Evolutionary conservation across 1,140 invertebrate genomes (phyloP).

Genomic region (Magallana ariakensis): DNA sequence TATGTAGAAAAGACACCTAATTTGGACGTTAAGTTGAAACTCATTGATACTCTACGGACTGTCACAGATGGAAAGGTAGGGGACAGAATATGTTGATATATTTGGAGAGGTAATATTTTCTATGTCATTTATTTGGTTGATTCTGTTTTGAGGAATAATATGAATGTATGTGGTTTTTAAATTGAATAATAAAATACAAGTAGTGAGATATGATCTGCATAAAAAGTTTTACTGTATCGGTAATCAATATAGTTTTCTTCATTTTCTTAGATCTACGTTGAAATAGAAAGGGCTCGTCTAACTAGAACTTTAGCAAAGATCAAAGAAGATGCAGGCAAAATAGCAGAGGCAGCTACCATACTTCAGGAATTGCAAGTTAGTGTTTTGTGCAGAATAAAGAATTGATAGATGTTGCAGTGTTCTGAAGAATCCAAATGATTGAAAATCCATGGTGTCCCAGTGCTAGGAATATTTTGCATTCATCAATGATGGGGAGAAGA

Average conservation of each 20-base stretch:
- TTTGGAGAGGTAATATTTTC: background rate
- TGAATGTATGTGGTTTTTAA: no score
- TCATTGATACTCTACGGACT: slow-evolving; percentile 96
- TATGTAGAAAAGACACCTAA: slow-evolving; percentile 97
- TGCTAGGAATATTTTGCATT: no score
- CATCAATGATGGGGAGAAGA: no score
- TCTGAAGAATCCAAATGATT: no score
- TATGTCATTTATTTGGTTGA: background rate
- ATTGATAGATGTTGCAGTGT: no score
- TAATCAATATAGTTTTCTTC: background rate
- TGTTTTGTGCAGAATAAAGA: background rate
- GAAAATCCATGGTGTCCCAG: no score
- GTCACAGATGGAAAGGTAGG: slow-evolving; percentile 97
- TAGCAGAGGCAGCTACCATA: slow-evolving; percentile 93
- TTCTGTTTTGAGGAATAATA: background rate
- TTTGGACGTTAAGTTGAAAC: slow-evolving; percentile 91
- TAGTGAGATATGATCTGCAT: no score
- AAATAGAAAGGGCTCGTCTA: slow-evolving; percentile 97
- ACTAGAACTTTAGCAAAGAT: slow-evolving; percentile 97
- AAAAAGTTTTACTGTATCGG: no score
- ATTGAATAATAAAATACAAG: no score
- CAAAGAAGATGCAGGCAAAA: slow-evolving; percentile 93
- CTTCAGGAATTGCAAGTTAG: slow-evolving; percentile 95
- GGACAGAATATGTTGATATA: background rate
- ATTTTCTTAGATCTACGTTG: slow-evolving; percentile 93